A percentile compares a stretch with the other conserved stretches of the same genome.
phyloP scores from a whole-genome alignment of 2,888 invertebrate genomes.

The Myopa tessellatipennis region DNA sequence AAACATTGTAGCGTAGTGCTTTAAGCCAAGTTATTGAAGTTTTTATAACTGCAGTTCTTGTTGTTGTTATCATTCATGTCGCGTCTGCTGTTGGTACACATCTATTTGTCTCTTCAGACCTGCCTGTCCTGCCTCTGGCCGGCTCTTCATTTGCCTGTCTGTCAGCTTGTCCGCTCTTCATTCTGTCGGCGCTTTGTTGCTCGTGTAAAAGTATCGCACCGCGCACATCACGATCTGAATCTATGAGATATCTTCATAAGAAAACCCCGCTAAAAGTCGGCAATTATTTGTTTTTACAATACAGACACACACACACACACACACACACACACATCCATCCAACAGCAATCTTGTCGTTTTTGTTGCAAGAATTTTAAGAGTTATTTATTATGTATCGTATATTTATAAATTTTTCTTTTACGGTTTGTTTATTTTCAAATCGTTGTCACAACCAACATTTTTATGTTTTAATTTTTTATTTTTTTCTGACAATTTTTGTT shows the following conservation, averaged over 20 bases:
- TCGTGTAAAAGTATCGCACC: constrained; percentile 46
- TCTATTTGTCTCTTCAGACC: constrained; percentile 8
- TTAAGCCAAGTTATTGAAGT: neutral
- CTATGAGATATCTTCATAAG: constrained; percentile 54
- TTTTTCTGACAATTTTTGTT: constrained; percentile 2
- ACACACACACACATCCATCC: neutral
- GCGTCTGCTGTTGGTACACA: neutral
- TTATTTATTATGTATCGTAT: constrained; percentile 4
- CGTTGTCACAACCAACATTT: constrained; percentile 22
- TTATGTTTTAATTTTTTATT: constrained; percentile 11
- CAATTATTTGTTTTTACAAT: constrained; percentile 54
- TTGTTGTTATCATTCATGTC: neutral
- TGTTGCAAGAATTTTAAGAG: constrained; percentile 19
- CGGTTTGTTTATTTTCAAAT: constrained; percentile 25
- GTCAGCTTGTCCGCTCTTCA: neutral
- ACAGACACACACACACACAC: neutral
- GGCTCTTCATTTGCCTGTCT: neutral
- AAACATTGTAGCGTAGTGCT: neutral
- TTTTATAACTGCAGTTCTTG: neutral
- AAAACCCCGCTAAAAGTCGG: constrained; percentile 54
- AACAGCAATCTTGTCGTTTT: constrained; percentile 3
- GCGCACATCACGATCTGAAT: constrained; percentile 48
- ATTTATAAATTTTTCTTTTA: constrained; percentile 18
- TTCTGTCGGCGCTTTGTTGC: constrained; percentile 31
- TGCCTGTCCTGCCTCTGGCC: constrained; percentile 1